These are phyloP conservation scores for Crypturellus tataupa DNA, from an alignment of 2,797 vertebrate species.

Conservation along the genomic window DNA sequence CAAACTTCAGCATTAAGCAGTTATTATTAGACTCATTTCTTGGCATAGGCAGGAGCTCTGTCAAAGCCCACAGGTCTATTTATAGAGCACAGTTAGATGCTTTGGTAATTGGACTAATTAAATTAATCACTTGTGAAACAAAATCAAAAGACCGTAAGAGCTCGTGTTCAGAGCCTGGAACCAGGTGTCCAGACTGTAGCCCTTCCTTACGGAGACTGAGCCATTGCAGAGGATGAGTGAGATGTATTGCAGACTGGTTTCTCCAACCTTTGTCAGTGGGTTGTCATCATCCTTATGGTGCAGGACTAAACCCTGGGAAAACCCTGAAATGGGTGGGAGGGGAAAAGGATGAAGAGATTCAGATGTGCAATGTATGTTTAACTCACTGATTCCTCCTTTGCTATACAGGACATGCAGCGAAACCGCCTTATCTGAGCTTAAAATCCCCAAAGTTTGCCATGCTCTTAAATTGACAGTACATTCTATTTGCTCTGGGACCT, in stretches of 20 bases:
- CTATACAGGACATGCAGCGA: background rate
- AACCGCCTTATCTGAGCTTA: background rate
- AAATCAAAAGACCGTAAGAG: background rate
- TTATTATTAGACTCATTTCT: conserved; percentile 40
- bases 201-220: no score
- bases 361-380: background rate
- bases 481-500: background rate
- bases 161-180: background rate
- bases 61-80: conserved; percentile 57
- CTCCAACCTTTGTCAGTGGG: background rate
- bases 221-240: no score
- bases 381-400: background rate
- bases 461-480: background rate
- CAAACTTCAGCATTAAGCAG: background rate
- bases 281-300: background rate
- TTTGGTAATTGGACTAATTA: conserved; percentile 30
- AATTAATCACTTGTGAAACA: conserved; percentile 32
- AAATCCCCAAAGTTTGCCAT: background rate
- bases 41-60: conserved; percentile 26
- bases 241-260: no score
- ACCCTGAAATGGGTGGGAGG: background rate
- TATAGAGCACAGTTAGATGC: conserved; percentile 30
- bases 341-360: background rate
- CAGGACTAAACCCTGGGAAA: background rate
- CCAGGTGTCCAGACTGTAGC: background rate